These are phyloP conservation scores for Glaucidium brasilianum DNA, from an alignment of 2,113 vertebrate species.

Conservation along the genomic window DNA sequence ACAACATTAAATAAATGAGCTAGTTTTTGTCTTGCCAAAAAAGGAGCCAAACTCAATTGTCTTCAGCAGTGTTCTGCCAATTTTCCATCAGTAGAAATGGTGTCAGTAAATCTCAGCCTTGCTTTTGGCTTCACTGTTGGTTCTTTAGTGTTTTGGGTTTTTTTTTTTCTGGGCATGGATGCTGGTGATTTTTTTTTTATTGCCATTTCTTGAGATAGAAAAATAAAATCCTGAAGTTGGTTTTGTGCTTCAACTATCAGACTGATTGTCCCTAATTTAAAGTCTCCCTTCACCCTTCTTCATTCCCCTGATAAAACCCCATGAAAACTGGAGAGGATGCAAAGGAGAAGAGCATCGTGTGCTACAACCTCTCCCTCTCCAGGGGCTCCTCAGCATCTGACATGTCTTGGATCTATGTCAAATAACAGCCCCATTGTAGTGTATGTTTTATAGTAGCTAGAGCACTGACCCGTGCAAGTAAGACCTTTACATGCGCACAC, in stretches of 20 bases:
- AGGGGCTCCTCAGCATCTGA: background rate
- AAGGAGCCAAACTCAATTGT: background rate
- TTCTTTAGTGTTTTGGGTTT: background rate
- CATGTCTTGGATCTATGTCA: background rate
- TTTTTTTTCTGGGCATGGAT: background rate
- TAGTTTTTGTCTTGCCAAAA: background rate
- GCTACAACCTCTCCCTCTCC: background rate
- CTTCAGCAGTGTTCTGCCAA: background rate
- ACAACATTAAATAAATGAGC: background rate
- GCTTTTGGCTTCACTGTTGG: background rate
- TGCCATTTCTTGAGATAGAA: background rate
- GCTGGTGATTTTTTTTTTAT: background rate
- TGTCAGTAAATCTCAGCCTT: background rate
- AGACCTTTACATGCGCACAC: background rate
- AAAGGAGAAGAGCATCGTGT: background rate
- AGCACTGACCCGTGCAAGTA: background rate
- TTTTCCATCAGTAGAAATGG: background rate
- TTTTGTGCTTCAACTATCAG: background rate
- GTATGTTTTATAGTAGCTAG: background rate
- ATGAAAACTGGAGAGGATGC: background rate
- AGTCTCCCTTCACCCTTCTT: background rate
- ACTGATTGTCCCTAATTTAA: background rate
- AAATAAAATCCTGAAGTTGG: background rate
- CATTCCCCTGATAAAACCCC: background rate
- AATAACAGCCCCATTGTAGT: too few relatives aligned